Conservation (phyloP, 2,888 invertebrate genomes). For the Mythimna lalbum region DNA sequence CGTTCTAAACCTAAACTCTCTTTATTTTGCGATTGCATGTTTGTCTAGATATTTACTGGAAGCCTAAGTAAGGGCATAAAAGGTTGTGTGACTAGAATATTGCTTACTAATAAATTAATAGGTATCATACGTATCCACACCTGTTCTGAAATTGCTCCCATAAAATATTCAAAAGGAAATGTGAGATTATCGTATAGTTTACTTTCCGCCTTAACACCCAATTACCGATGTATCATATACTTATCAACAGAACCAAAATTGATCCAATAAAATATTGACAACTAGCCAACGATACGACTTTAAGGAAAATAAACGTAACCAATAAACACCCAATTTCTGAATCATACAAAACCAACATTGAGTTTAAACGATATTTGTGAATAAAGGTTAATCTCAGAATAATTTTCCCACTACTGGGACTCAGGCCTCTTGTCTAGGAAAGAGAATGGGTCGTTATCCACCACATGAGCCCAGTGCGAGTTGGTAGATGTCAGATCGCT, state of each 20-base stretch:
- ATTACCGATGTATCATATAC: background rate
- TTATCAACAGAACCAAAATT: constrained; percentile 16
- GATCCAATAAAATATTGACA: constrained; percentile 15
- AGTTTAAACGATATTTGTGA: background rate
- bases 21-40: background rate
- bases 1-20: background rate
- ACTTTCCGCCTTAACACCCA: background rate
- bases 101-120: background rate
- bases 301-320: background rate
- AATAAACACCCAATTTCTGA: constrained; percentile 9
- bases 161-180: constrained; percentile 6
- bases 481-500: background rate
- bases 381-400: too few species aligned
- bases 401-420: background rate
- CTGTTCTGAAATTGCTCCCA: background rate
- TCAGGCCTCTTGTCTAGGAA: background rate
- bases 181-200: background rate
- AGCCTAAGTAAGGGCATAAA: background rate
- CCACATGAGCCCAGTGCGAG: background rate
- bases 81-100: background rate
- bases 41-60: background rate
- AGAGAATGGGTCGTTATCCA: background rate
- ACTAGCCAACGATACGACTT: background rate
- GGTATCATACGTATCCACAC: background rate
- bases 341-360: background rate